phyloP scores from a whole-genome alignment of 2,888 invertebrate genomes.

The Cordylochernes scorpioides region DNA sequence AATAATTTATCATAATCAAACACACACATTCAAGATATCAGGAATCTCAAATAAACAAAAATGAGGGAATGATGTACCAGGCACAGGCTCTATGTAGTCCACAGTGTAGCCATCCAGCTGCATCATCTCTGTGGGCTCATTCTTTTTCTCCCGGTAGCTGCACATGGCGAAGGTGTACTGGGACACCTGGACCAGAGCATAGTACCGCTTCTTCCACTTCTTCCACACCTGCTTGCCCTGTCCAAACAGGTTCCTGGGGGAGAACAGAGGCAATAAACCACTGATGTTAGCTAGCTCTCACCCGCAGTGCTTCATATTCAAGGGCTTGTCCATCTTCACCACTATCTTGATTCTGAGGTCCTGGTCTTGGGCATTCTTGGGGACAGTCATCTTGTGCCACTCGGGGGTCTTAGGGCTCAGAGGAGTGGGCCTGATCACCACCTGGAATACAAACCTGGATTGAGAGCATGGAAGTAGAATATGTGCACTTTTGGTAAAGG shows the following conservation, averaged over 20 bases:
- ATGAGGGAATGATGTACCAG: too few species aligned
- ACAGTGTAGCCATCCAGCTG: slow-evolving; percentile 97
- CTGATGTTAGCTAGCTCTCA: slow-evolving; percentile 22
- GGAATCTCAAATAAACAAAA: too few species aligned
- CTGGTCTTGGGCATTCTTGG: slow-evolving; percentile 80
- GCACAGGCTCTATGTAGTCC: slow-evolving; percentile 87
- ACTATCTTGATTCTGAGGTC: slow-evolving; percentile 89
- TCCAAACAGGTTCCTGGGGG: slow-evolving; percentile 49
- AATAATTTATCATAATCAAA: too few species aligned
- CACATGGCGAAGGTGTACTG: slow-evolving; percentile 99
- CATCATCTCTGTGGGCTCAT: slow-evolving; percentile 98
- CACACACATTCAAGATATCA: too few species aligned
- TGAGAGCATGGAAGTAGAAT: background rate
- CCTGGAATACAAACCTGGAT: slow-evolving; percentile 6
- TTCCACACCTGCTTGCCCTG: slow-evolving; percentile 93
- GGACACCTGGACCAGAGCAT: slow-evolving; percentile 72
- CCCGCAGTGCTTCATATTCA: slow-evolving; percentile 98
- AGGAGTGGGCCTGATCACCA: slow-evolving; percentile 15
- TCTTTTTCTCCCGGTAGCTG: slow-evolving; percentile 95
- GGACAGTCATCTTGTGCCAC: slow-evolving; percentile 90
- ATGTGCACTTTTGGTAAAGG: background rate
- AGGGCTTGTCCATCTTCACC: slow-evolving; percentile 90
- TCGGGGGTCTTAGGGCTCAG: slow-evolving; percentile 34
- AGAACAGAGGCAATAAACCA: background rate
- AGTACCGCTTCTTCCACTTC: slow-evolving; percentile 96